These are phyloP conservation scores for Bicyclus anynana DNA, from an alignment of 1,140 invertebrate genomes.

Conservation along the genomic window DNA sequence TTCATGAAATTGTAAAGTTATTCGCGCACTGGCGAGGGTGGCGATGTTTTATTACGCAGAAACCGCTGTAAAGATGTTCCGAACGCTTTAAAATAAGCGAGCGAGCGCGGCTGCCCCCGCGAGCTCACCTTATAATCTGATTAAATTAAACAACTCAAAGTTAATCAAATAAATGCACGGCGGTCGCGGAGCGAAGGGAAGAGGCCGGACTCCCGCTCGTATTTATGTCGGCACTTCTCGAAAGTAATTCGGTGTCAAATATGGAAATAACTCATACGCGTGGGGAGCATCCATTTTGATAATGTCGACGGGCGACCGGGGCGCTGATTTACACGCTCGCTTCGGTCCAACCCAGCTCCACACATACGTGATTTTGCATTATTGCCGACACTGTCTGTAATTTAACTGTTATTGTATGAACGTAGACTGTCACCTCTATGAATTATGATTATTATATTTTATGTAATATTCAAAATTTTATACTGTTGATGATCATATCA, in stretches of 20 bases:
- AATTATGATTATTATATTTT: too few relatives aligned
- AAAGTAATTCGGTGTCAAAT: constrained; percentile 77
- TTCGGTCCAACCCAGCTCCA: constrained; percentile 31
- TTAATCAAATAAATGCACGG: constrained; percentile 77
- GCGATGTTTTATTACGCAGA: constrained; percentile 72
- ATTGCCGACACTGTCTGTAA: not conserved
- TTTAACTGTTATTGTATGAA: too few relatives aligned
- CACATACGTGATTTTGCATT: constrained; percentile 6
- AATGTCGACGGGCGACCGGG: constrained; percentile 70
- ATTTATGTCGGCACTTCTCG: constrained; percentile 75
- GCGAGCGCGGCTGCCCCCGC: constrained; percentile 45
- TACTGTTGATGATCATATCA: too few relatives aligned
- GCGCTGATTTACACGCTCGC: constrained; percentile 62
- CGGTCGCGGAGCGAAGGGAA: constrained; percentile 46
- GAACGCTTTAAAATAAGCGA: constrained; percentile 71
- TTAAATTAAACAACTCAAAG: constrained; percentile 77
- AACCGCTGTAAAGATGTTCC: constrained; percentile 76
- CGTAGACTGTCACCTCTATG: not conserved
- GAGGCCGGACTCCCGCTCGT: constrained; percentile 42
- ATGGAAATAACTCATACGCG: constrained; percentile 76
- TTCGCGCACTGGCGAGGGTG: constrained; percentile 61
- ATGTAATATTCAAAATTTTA: too few relatives aligned
- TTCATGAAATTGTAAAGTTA: constrained; percentile 76
- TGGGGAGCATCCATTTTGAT: constrained; percentile 73
- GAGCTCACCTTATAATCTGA: constrained; percentile 72